Base-by-base conservation (phyloP, 2,797 vertebrate species). In the Acestrorhynchus altus region DNA sequence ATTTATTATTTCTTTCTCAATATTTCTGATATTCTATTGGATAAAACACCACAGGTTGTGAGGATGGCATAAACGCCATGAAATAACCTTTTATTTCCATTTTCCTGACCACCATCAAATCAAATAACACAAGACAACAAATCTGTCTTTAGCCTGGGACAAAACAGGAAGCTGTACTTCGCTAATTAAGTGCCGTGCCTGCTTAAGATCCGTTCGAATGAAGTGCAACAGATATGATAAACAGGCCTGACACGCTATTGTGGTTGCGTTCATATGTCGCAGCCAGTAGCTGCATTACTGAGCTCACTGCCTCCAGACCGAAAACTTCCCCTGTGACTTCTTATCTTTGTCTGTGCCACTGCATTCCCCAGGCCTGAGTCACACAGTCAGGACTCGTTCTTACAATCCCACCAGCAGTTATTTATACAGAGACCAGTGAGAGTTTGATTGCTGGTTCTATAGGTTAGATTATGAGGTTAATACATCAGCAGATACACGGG, bases 341-440 rank as follows among this genome's bases (percentile, higher is more conserved):
- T 93, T 91, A 93, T 92, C 91, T 78, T 76, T 11, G 86, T 83
- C 81, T 16, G 84, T 82, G 86, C 28, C 65, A 77, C 86, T 84
- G 88, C 90, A 92, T 93, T 93, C 90, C 85, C 90, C 78, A 73
- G 60, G 68, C 85, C 82, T 93, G 89, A 92, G 88, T 93, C 91
- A 93, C 74, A 56, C 49, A 54, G 40, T 1, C 4, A 63, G 80
- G 74, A 86, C 86, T 89, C 77, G 87, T 87, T 90, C 90, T 90
- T 86, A n/a, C 31, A 75, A 46, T 69, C 46, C 47, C 56, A 79
- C 75, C 20, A 26, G 40, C 61, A 18, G 52, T 39, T 72, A 72
- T 63, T 69, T 56, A 74, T 57, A 44, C 72, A 40, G 78, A 83
- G 56, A 40, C 5, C 1, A 42, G 28, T 42, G n/a, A 22, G n/a